A percentile compares a stretch with the other conserved stretches of the same genome.
These are phyloP conservation scores for Clamator glandarius DNA, from an alignment of 2,797 vertebrate species.

Conservation along the genomic window DNA sequence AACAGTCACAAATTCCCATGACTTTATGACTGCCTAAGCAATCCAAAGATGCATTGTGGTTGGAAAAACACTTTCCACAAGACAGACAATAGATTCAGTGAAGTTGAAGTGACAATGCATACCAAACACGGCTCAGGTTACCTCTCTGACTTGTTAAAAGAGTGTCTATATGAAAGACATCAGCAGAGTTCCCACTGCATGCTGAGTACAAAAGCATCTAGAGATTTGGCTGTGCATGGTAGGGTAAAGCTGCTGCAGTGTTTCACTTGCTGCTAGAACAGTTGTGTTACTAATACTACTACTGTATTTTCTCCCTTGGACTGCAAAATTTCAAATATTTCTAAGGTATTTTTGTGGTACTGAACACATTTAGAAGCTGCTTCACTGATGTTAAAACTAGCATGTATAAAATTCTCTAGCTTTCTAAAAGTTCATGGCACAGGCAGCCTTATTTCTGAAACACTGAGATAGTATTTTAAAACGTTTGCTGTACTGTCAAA, in stretches of 20 bases:
- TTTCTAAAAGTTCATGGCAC: background rate
- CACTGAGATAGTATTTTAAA: background rate
- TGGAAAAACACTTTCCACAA: background rate
- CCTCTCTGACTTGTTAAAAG: background rate
- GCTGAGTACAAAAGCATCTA: background rate
- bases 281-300: background rate
- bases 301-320: background rate
- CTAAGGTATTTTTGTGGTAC: background rate
- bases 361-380: background rate
- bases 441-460: background rate
- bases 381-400: background rate
- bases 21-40: background rate
- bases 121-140: background rate
- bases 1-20: background rate
- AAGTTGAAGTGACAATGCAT: background rate
- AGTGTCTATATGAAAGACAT: background rate
- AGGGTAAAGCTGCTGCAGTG: background rate
- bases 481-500: background rate
- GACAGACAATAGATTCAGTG: background rate
- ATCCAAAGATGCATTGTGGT: background rate
- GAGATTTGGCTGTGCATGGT: background rate
- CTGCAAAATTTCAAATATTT: background rate
- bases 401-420: background rate
- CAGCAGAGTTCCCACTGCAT: background rate
- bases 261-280: background rate